Conservation (phyloP, 2,797 vertebrate genomes). For the Cyclura pinguis region DNA sequence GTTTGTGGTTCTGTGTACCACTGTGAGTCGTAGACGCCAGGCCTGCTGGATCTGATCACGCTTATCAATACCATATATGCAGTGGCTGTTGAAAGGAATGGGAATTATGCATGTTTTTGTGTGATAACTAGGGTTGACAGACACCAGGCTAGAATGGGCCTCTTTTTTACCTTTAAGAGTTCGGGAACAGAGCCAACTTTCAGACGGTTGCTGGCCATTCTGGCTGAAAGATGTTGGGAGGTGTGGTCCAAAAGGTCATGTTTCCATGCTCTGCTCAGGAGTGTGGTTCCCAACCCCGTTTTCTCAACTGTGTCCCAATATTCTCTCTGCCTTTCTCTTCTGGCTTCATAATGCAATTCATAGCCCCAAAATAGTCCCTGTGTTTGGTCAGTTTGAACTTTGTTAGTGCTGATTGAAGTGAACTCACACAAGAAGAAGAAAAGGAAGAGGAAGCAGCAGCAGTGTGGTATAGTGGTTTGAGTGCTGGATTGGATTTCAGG, state of each 20-base stretch:
- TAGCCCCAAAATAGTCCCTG: background rate
- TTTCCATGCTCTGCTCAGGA: background rate
- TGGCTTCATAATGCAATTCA: background rate
- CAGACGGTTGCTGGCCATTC: background rate
- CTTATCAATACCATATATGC: conserved; percentile 20
- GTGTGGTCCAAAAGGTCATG: background rate
- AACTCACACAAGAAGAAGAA: background rate
- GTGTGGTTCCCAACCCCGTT: no score
- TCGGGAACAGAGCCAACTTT: no score
- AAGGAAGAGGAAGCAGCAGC: background rate
- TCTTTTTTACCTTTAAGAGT: background rate
- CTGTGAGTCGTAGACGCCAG: background rate
- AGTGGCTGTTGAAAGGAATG: conserved; percentile 37
- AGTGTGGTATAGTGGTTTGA: background rate
- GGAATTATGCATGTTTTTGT: conserved; percentile 21
- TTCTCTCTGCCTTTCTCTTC: background rate
- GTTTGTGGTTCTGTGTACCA: background rate
- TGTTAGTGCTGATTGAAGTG: background rate
- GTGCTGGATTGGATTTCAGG: background rate
- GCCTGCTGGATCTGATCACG: conserved; percentile 14
- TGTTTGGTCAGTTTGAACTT: background rate
- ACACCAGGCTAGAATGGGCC: conserved; percentile 13
- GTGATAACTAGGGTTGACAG: conserved; percentile 19
- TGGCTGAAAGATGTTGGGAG: background rate
- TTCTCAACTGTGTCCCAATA: no score